Percentiles rank a stretch among this genome's conserved stretches.
phyloP scores from a whole-genome alignment of 2,888 invertebrate genomes.

The Stenchaetothrips biformis region DNA sequence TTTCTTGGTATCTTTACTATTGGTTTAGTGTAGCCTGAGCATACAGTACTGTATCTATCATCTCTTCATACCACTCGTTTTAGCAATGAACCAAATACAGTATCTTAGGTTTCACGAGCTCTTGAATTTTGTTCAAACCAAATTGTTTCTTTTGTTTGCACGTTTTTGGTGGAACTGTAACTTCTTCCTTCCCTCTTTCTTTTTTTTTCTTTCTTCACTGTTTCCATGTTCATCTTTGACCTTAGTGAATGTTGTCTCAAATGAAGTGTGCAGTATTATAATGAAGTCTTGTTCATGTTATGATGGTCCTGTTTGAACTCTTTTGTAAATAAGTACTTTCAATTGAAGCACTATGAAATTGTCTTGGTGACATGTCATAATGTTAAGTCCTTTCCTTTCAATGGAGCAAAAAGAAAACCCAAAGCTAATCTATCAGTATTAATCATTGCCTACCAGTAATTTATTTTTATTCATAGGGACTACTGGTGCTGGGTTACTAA shows the following conservation, averaged over 20 bases:
- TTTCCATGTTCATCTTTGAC: constrained; percentile 4
- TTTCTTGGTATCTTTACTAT: neutral
- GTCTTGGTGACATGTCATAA: neutral
- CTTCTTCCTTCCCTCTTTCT: neutral
- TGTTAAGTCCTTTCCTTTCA: neutral
- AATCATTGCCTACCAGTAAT: neutral
- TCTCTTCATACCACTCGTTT: no score
- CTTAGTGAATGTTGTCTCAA: neutral
- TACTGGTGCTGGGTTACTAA: neutral
- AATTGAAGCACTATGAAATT: no score
- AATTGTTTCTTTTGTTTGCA: neutral
- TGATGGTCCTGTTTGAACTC: neutral
- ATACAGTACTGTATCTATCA: no score
- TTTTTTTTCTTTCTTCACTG: neutral
- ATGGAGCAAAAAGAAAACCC: neutral
- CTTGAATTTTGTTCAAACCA: neutral
- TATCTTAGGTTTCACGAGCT: neutral
- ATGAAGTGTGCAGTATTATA: neutral
- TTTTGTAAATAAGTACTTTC: constrained; percentile 4
- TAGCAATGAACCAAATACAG: neutral
- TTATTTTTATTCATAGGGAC: neutral
- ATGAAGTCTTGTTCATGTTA: neutral
- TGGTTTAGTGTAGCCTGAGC: no score
- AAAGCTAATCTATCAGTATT: neutral
- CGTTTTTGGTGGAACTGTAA: neutral